Evolutionary conservation across 1,140 invertebrate genomes (phyloP).

Genomic region (Phocides pigmalion): DNA sequence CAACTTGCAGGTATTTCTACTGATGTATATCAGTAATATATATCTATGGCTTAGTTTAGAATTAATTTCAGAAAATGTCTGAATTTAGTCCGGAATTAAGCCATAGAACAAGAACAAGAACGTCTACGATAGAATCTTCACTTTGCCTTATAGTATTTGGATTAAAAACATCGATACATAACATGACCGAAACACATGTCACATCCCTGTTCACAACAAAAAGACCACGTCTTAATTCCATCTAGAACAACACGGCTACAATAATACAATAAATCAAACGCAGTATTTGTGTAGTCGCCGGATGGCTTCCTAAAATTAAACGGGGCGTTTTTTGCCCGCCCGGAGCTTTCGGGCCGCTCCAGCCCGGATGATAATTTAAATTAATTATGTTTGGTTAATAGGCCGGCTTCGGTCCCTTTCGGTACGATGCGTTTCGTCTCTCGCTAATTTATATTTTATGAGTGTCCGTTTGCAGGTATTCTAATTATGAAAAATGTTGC

Average conservation of each 20-base stretch:
- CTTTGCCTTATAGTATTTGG: neutral
- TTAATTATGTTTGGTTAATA: conserved; percentile 77
- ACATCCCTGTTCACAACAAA: conserved; percentile 24
- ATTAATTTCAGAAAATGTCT: too few species aligned
- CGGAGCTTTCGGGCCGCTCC: conserved; percentile 39
- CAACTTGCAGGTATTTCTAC: too few species aligned
- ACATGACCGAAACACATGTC: too few species aligned
- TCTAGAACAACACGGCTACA: conserved; percentile 46
- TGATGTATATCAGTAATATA: too few species aligned
- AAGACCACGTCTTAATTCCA: conserved; percentile 40
- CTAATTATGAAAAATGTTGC: too few species aligned
- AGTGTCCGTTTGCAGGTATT: conserved; percentile 1
- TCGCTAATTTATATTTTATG: conserved; percentile 26
- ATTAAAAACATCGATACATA: conserved; percentile 1
- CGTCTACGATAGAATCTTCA: too few species aligned
- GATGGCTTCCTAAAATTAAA: conserved; percentile 62
- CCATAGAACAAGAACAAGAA: too few species aligned
- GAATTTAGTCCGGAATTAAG: too few species aligned
- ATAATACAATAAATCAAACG: conserved; percentile 67
- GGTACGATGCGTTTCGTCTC: conserved; percentile 24
- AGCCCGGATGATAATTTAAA: conserved; percentile 60
- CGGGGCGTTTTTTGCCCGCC: conserved; percentile 44
- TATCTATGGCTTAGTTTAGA: too few species aligned
- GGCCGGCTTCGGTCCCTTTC: conserved; percentile 39
- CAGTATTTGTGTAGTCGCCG: conserved; percentile 47